Evolutionary conservation across 2,797 vertebrate species (phyloP), one percentile per base, ranked within the genome.

Genomic region (Lepidocolaptes lacrymiger): DNA sequence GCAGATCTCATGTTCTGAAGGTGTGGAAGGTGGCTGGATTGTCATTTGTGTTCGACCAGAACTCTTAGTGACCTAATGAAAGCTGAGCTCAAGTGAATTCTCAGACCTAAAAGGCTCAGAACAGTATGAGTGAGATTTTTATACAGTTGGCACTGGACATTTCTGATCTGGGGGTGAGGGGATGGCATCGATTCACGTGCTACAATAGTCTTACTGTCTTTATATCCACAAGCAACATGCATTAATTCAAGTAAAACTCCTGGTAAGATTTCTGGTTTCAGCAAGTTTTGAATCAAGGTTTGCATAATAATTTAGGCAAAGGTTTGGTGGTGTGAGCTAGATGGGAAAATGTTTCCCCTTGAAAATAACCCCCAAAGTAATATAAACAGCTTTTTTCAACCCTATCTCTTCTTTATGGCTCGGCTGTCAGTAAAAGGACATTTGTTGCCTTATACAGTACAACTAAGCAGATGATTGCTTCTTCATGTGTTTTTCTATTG

Each of bases 281-380:
- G 8, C 58, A 67, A 66, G 48, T 56, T 88, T 79, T 43, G 19
- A 85, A 44, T 68, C n/a, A 41, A 59, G 82, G 71, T 16, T 75
- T 79, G 15, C 32, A 14, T 86, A 18, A 14, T 30, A 48, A 55
- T 86, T 91, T 48, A 67, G 43, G 34, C 26, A 75, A 80, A 90
- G 24, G 12, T 71, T 79, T 61, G 76, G 14, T 81, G 8, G 69
- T 76, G 36, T 58, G 56, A 69, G 34, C 32, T 77, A 63, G 21
- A 44, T 17, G 27, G 73, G 52, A 93, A 85, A 88, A 49, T 77
- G 4, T 51, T 93, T 91, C 63, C 44, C 46, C 59, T 23, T 74
- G 58, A 86, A 89, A 93, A 94, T 85, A 74, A 79, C 34, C 32
- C 87, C 63, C 20, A 6, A 91, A 85, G 37, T 64, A 86, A 59